Conservation (phyloP, 1,140 invertebrate species). For the Liolophura sinensis region DNA sequence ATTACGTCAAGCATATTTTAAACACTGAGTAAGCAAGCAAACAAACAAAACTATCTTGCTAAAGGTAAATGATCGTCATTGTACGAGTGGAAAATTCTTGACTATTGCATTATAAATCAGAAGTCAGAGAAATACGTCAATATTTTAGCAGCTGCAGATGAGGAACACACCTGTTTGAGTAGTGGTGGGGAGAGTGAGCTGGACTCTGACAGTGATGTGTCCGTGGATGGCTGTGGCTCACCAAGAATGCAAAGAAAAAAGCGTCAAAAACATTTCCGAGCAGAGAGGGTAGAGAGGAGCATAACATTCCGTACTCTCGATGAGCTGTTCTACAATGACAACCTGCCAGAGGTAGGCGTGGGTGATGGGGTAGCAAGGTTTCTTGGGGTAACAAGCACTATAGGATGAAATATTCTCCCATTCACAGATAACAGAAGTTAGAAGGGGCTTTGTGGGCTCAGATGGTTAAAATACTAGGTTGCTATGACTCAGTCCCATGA, state of each 20-base stretch:
- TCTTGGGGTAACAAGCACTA: no score
- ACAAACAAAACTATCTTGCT: no score
- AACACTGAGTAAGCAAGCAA: no score
- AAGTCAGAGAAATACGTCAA: background rate
- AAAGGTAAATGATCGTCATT: no score
- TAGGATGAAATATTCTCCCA: no score
- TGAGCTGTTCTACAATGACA: slow-evolving; percentile 84
- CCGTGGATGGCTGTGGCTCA: slow-evolving; percentile 69
- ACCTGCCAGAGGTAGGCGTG: slow-evolving; percentile 80
- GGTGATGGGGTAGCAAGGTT: background rate
- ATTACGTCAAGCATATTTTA: no score
- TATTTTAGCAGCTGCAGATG: background rate
- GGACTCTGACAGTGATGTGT: slow-evolving; percentile 73
- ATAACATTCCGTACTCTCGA: slow-evolving; percentile 61
- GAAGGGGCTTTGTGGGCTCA: no score
- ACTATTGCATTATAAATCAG: background rate
- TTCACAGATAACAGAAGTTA: no score
- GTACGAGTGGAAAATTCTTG: no score
- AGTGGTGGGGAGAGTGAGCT: slow-evolving; percentile 13
- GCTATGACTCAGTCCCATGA: no score
- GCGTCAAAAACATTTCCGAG: slow-evolving; percentile 45
- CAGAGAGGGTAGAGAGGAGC: slow-evolving; percentile 48
- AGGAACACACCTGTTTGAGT: background rate
- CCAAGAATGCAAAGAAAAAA: slow-evolving; percentile 59
- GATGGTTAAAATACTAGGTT: no score